phyloP scores from a whole-genome alignment of 2,888 invertebrate genomes.

The Oscheius sp. region DNA sequence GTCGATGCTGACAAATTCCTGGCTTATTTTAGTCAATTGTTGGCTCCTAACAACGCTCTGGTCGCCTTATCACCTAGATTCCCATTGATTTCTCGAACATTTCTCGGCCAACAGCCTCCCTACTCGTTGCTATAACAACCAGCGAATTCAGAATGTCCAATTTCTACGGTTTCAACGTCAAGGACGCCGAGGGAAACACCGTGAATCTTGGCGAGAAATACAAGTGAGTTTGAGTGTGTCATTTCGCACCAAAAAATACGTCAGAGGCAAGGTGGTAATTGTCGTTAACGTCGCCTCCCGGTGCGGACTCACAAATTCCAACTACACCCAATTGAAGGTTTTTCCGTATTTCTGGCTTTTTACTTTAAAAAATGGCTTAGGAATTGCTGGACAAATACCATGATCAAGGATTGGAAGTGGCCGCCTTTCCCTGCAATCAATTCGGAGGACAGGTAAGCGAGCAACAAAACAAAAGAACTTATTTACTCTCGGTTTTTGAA shows the following conservation, averaged over 20 bases:
- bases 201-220: conserved; percentile 81
- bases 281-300: conserved; percentile 87
- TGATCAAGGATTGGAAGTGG: conserved; percentile 79
- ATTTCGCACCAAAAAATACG: background rate
- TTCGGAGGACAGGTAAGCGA: conserved; percentile 76
- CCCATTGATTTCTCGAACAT: background rate
- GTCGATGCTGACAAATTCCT: too few species aligned
- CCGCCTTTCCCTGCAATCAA: conserved; percentile 88
- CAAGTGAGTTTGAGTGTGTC: conserved; percentile 70
- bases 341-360: background rate
- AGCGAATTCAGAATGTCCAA: background rate
- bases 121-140: too few species aligned
- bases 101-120: too few species aligned
- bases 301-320: conserved; percentile 82
- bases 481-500: too few species aligned
- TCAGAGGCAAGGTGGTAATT: conserved; percentile 79
- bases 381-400: conserved; percentile 78
- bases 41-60: too few species aligned
- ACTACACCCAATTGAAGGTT: conserved; percentile 81
- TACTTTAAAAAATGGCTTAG: background rate
- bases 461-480: too few species aligned
- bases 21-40: too few species aligned
- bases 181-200: conserved; percentile 83
- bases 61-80: background rate
- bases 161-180: conserved; percentile 68